These are phyloP conservation scores for Phrynocephalus forsythii DNA, from an alignment of 2,797 vertebrate genomes.

Conservation along the genomic window DNA sequence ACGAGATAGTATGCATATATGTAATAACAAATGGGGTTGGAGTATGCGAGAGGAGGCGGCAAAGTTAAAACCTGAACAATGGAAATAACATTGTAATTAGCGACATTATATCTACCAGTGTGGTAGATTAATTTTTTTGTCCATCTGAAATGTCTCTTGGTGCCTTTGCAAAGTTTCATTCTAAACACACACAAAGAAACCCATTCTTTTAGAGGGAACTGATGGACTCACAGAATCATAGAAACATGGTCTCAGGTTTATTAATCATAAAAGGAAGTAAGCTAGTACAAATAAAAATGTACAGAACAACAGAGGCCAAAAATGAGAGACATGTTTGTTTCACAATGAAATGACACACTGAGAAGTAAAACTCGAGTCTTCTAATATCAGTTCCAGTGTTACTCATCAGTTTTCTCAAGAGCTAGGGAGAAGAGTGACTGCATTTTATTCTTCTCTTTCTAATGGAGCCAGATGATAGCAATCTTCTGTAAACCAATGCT, in stretches of 20 bases:
- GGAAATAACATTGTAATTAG: constrained; percentile 26
- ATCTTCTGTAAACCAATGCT: not conserved
- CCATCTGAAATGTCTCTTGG: constrained; percentile 52
- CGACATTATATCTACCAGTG: constrained; percentile 61
- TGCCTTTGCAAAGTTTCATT: constrained; percentile 40
- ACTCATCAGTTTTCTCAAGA: constrained; percentile 25
- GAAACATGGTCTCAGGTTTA: constrained; percentile 52
- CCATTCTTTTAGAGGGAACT: constrained; percentile 45
- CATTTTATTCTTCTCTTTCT: not conserved
- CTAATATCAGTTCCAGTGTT: constrained; percentile 25
- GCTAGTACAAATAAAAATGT: constrained; percentile 75
- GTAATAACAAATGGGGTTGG: not conserved
- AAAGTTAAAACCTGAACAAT: constrained; percentile 9
- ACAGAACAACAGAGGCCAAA: constrained; percentile 53
- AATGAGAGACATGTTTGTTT: constrained; percentile 54
- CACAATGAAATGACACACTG: constrained; percentile 38
- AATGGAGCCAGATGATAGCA: not conserved
- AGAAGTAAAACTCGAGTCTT: constrained; percentile 25
- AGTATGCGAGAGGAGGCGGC: not conserved
- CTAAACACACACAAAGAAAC: constrained; percentile 47
- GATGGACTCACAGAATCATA: constrained; percentile 61
- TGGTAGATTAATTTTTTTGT: constrained; percentile 52
- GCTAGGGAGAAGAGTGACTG: not conserved
- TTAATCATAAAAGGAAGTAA: constrained; percentile 63
- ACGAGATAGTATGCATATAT: constrained; percentile 38